These are phyloP conservation scores for Lerista edwardsae DNA, from an alignment of 2,797 vertebrate species.

Conservation along the genomic window DNA sequence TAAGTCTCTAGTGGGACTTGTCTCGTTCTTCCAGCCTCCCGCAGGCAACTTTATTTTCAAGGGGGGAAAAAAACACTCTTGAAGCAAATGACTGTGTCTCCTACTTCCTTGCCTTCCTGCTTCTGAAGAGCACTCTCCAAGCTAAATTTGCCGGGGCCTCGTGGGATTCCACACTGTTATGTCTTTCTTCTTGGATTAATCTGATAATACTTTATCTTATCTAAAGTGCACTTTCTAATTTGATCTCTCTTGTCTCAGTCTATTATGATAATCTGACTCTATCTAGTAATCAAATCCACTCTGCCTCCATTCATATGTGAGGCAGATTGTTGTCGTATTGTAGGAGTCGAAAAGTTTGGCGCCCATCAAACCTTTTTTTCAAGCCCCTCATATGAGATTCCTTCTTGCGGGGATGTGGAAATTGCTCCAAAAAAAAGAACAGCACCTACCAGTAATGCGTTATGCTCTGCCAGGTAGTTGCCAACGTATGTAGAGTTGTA, in stretches of 20 bases:
- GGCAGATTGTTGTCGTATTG: neutral
- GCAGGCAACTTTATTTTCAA: neutral
- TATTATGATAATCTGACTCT: neutral
- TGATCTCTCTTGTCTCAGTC: accelerated
- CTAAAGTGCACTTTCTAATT: conserved; percentile 19
- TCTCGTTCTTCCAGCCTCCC: neutral
- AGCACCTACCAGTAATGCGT: no score
- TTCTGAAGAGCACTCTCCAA: neutral
- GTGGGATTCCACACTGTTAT: neutral
- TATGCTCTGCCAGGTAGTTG: no score
- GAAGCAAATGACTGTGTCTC: neutral
- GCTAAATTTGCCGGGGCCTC: neutral
- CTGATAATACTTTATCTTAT: conserved; percentile 14
- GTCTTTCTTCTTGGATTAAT: conserved; percentile 18
- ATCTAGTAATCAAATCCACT: accelerated
- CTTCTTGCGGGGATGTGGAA: neutral
- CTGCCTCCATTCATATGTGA: neutral
- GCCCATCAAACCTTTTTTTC: neutral
- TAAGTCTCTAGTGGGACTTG: neutral
- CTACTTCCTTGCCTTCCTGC: neutral
- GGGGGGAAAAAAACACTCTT: neutral
- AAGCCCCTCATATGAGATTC: neutral
- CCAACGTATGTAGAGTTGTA: neutral
- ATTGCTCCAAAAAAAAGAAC: no score
- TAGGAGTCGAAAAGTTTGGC: neutral